Evolutionary conservation across 2,113 vertebrate genomes (phyloP).

Genomic region (Anoplopoma fimbria): DNA sequence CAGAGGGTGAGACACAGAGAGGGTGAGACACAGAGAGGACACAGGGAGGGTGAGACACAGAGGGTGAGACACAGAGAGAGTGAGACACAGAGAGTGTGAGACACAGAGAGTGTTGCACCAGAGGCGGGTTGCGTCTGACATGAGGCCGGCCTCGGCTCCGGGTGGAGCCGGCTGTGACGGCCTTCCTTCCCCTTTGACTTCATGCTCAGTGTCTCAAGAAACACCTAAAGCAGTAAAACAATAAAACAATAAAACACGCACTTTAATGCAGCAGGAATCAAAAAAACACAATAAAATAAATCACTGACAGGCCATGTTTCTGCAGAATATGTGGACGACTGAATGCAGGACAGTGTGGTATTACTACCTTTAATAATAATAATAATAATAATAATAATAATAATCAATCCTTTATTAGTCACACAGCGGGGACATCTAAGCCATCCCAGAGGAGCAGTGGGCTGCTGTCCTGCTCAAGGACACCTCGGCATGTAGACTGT

Average conservation of each 20-base stretch:
- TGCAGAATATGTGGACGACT: neutral
- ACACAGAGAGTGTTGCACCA: constrained; percentile 57
- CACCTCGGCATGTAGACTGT: no score
- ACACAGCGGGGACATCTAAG: no score
- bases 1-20: no score
- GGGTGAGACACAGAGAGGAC: neutral
- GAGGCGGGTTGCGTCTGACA: constrained; percentile 47
- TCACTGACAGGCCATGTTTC: neutral
- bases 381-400: no score
- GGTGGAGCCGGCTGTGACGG: constrained; percentile 75
- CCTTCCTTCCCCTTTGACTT: constrained; percentile 75
- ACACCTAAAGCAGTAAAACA: no score
- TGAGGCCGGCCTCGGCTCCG: constrained; percentile 28
- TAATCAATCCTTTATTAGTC: no score
- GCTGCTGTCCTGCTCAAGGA: no score
- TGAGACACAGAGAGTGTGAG: neutral
- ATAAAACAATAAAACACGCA: no score
- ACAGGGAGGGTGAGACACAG: neutral
- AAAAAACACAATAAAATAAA: neutral
- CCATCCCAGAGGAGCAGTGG: no score
- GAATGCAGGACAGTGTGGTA: neutral
- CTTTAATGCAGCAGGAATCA: no score
- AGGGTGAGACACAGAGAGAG: neutral
- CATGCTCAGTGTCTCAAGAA: constrained; percentile 7
- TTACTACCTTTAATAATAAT: neutral